Base-by-base conservation (phyloP, 2,113 vertebrate species). In the Miniopterus natalensis region DNA sequence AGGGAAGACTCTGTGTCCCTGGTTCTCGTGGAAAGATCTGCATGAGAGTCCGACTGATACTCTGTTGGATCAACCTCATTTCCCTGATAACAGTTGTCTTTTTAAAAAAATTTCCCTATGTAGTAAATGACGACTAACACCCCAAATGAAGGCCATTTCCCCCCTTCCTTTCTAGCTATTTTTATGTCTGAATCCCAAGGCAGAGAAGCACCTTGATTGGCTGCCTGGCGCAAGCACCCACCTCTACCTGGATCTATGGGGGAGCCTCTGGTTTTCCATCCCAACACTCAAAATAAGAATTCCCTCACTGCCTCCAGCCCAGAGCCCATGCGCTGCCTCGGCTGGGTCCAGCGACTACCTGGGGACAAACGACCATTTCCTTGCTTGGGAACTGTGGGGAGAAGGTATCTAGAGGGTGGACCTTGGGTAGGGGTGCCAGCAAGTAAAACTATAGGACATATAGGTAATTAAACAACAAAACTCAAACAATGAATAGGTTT, bases 401-500 rank as follows among this genome's bases (percentile, higher is more conserved):
- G 53, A 51, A 53, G 20, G 61, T 14, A 23, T 6, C 8, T 18
- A 42, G 29, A 78, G 5, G 36, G 31, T 47, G 29, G 14, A 7
- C 11, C 25, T n/a, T 18, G 4, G 73, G 15, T 40, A 29, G 7
- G 49, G 51, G 14, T 20, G 27, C 42, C 78, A 53, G 73, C 23
- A 2, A 47, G 17, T 6, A 25, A 51, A 78, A 51, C 40, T 18
- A 8, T 5, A 12, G 21, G 36, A 40, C 0, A 4, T 21, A 2
- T 0, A 4, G 57, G 51, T 31, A 66, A 59, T n/a, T 45, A 27
- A 81, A 59, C 27, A 20, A n/a, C 3, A 1, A 4, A 20, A 61
- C 20, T 7, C 36, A 40, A 71, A n/a, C 53, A 17, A 7, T 0
- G 0, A 14, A 13, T 0, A 23, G 25, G 0, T 29, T 29, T 79